These are phyloP conservation scores for Copidosoma floridanum DNA, from an alignment of 1,140 invertebrate species.

Conservation along the genomic window DNA sequence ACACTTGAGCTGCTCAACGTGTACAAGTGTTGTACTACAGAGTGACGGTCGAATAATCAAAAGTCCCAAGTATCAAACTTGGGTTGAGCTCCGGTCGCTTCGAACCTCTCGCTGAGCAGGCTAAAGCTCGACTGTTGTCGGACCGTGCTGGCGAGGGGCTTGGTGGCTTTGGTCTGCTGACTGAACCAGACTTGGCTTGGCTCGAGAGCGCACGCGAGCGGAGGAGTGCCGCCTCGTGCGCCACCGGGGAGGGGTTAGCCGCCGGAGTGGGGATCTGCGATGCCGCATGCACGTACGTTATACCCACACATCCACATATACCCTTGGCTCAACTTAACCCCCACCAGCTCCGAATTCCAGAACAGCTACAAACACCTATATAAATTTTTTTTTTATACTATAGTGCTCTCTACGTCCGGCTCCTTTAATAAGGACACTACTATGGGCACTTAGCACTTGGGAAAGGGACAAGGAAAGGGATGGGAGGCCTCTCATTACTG, in stretches of 20 bases:
- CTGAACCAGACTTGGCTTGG: too few species aligned
- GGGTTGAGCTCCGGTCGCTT: constrained; percentile 26
- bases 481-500: too few species aligned
- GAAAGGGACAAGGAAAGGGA: too few species aligned
- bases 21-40: too few species aligned
- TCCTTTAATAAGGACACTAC: too few species aligned
- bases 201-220: constrained; percentile 47
- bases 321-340: constrained; percentile 47
- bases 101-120: constrained; percentile 44
- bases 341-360: constrained; percentile 49
- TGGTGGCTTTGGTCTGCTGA: not conserved
- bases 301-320: too few species aligned
- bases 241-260: constrained; percentile 30
- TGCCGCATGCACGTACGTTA: constrained; percentile 51
- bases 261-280: constrained; percentile 38
- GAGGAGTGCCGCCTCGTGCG: constrained; percentile 41
- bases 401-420: too few species aligned
- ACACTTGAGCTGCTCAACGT: too few species aligned
- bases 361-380: constrained; percentile 29
- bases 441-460: too few species aligned
- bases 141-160: too few species aligned
- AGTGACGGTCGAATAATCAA: not conserved
- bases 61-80: too few species aligned
- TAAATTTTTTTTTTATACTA: too few species aligned
- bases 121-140: constrained; percentile 52